Conservation (phyloP, 2,888 invertebrate genomes). For the Drepanosiphum platanoidis region DNA sequence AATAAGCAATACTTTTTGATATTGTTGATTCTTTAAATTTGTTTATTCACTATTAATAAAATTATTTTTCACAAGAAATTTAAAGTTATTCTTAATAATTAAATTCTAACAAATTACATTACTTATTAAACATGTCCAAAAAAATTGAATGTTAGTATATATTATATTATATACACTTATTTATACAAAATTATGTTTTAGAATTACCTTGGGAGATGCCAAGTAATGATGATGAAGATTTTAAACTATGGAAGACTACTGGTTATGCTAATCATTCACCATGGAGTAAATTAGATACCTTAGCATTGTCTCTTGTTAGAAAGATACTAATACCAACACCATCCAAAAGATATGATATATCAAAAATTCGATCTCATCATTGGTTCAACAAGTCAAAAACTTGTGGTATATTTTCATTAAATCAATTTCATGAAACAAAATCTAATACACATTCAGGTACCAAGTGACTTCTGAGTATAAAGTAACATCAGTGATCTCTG, state of each 20-base stretch:
- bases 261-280: conserved; percentile 76
- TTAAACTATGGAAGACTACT: conserved; percentile 77
- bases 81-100: too few species aligned
- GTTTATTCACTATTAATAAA: too few species aligned
- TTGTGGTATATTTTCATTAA: conserved; percentile 50
- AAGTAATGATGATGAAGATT: conserved; percentile 76
- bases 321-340: conserved; percentile 79
- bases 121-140: too few species aligned
- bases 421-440: neutral
- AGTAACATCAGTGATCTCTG: conserved; percentile 33
- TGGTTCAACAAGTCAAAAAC: conserved; percentile 71
- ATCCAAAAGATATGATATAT: conserved; percentile 74
- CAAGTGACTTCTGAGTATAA: conserved; percentile 53
- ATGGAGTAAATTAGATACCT: conserved; percentile 83
- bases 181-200: conserved; percentile 67
- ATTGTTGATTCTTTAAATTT: too few species aligned
- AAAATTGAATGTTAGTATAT: too few species aligned
- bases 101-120: too few species aligned
- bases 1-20: too few species aligned
- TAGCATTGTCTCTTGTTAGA: conserved; percentile 79
- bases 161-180: too few species aligned
- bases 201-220: conserved; percentile 97
- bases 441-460: conserved; percentile 56
- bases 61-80: too few species aligned
- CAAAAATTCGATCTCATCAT: conserved; percentile 78